Evolutionary conservation across 2,113 vertebrate genomes (phyloP), one percentile per base, ranked within the genome.

Genomic region (Crypturellus undulatus): DNA sequence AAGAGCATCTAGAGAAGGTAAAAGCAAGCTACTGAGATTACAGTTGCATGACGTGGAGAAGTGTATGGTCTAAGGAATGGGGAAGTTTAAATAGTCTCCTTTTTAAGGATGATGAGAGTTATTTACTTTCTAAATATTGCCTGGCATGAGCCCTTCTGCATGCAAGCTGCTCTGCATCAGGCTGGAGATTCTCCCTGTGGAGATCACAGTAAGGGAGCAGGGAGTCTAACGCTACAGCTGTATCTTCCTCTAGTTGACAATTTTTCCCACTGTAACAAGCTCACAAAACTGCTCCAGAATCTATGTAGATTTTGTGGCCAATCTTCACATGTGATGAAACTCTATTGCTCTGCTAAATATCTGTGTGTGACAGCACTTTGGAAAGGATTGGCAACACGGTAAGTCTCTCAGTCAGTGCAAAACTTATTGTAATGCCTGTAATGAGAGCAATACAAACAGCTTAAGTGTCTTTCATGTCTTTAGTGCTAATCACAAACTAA

Each of bases 101-200:
- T 36, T 82, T 73, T 84, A 71, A 60, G 19, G 4, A 17, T 12
- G 64, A 34, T 49, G 25, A 64, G 65, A 63, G 34, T 78, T 73
- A 5, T 58, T 45, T 42, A 34, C 20, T 11, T 67, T 5, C 26
- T 68, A 60, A 24, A 47, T 90, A 90, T 81, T 89, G 15, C 36
- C 42, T 52, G 9, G 25, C 30, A 15, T 6, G 38, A 82, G 12
- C 8, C 17, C 3, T 75, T 87, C 38, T 28, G 42, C 52, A 87
- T 81, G 51, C 2, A 78, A 59, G 12, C 3, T 22, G 7, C 12
- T 51, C 26, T 14, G 42, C 12, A 80, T 49, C 40, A 60, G 36
- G 0, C 2, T 65, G 13, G 22, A 4, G 34, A 4, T 3, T 68
- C 10, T 42, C 5, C 22, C 1, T 14, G 0, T 16, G 7, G 32